Conservation (phyloP, 1,140 invertebrate genomes). For the Rhyzopertha dominica region DNA sequence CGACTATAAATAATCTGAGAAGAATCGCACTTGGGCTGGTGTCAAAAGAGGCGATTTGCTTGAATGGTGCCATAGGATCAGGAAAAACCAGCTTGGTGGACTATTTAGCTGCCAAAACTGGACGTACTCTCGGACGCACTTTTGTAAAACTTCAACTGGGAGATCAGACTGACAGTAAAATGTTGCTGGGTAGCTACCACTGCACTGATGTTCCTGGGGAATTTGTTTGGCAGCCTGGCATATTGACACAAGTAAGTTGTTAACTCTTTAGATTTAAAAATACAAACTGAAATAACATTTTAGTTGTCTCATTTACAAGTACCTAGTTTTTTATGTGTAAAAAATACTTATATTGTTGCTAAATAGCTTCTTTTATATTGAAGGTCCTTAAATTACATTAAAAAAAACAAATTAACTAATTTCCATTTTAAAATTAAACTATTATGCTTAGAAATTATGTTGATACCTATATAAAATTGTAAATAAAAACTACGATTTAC, state of each 20-base stretch:
- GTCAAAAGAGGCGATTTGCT: constrained; percentile 64
- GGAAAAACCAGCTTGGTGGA: constrained; percentile 93
- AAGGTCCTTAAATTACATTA: no score
- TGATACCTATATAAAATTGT: no score
- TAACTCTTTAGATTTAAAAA: constrained; percentile 10
- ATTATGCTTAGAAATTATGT: no score
- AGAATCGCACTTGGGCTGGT: constrained; percentile 71
- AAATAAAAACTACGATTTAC: no score
- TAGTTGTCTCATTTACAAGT: no score
- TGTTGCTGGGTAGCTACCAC: constrained; percentile 88
- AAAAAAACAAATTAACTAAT: no score
- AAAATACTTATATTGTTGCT: no score
- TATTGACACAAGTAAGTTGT: constrained; percentile 67
- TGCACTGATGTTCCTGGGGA: constrained; percentile 96
- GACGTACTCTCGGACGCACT: constrained; percentile 51
- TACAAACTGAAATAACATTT: constrained; percentile 4
- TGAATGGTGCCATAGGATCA: constrained; percentile 88
- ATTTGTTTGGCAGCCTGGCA: constrained; percentile 93
- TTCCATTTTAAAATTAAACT: no score
- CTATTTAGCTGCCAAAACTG: constrained; percentile 76
- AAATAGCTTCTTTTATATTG: no score
- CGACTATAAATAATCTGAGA: constrained; percentile 65
- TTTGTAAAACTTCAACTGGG: constrained; percentile 88
- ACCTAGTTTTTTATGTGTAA: no score
- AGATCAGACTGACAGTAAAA: constrained; percentile 97